Evolutionary conservation across 2,113 vertebrate species (phyloP), one percentile per base, ranked within the genome.

Genomic region (Eulacestoma nigropectus): DNA sequence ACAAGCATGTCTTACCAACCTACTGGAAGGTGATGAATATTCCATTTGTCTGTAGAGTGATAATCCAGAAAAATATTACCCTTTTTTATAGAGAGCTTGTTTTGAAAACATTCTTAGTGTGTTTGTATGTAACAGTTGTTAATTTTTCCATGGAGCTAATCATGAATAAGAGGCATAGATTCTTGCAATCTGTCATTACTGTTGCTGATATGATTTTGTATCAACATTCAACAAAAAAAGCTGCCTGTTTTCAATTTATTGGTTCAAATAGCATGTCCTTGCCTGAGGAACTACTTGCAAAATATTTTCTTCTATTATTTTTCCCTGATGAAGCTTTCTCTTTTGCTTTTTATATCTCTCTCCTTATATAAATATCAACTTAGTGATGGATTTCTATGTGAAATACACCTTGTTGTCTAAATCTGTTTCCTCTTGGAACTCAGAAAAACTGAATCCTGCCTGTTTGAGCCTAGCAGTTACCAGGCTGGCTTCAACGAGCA

Each of bases 151-250:
- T 86, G 84, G 72, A 95, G 49, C 79, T 86, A 60, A 94, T 96
- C 47, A 69, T 84, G 96, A 95, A 82, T 74, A 76, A 73, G 92
- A 92, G 76, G 76, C 47, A 4, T 81, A 70, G 86, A 87, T 90
- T 90, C 69, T 53, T 92, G 62, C 90, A 95, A 92, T 95, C 96
- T 97, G 96, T 96, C 90, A 94, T 87, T 94, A 65, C 89, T 92
- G 41, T 84, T 92, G 80, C 85, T 96, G 90, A 96, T 83, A 94
- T 75, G 73, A 88, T 93, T 86, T 82, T 95, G n/a, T 93, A 89
- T 92, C 90, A 96, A 87, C 88, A 84, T 72, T 85, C 56, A 90
- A 60, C 35, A 49, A 55, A 82, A 88, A 86, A 89, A 65, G 42
- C 93, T 92, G 90, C 52, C 57, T 89, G 69, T 89, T 92, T 94